Evolutionary conservation across 2,888 invertebrate genomes (phyloP).

Genomic region (Pediacus dermestoides): DNA sequence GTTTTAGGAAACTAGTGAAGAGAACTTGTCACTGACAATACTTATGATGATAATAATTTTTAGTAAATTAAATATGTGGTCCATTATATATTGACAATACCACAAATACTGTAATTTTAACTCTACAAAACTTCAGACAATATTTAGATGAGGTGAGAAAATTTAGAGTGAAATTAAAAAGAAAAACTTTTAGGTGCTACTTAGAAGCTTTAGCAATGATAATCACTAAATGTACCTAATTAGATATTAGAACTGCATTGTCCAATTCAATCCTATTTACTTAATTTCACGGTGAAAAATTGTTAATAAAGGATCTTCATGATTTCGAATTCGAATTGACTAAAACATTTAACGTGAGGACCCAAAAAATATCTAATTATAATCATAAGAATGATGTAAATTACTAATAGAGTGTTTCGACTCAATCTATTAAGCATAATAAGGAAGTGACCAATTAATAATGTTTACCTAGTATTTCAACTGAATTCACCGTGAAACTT

Average conservation of each 20-base stretch:
- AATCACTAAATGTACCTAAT: slow-evolving; percentile 41
- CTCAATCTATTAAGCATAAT: slow-evolving; percentile 4
- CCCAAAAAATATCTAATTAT: slow-evolving; percentile 17
- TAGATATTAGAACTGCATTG: slow-evolving; percentile 30
- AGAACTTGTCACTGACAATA: too few relatives aligned
- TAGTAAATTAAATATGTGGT: slow-evolving; percentile 23
- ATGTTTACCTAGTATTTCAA: slow-evolving; percentile 4
- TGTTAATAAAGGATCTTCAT: slow-evolving; percentile 18
- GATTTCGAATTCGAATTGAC: slow-evolving; percentile 21
- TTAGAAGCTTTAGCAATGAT: slow-evolving; percentile 44
- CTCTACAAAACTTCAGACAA: slow-evolving; percentile 32
- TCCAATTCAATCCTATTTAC: slow-evolving; percentile 28
- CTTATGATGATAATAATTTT: too few relatives aligned
- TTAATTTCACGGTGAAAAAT: slow-evolving; percentile 5
- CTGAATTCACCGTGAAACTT: slow-evolving; percentile 3
- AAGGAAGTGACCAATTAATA: neutral
- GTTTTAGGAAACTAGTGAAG: too few relatives aligned
- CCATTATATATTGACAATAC: slow-evolving; percentile 26
- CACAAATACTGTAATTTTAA: slow-evolving; percentile 11
- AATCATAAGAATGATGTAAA: too few relatives aligned
- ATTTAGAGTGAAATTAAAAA: slow-evolving; percentile 27
- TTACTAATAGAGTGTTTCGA: too few relatives aligned
- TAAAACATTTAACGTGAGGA: too few relatives aligned
- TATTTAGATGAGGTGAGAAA: slow-evolving; percentile 16
- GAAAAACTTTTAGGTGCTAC: slow-evolving; percentile 38